phyloP scores from a whole-genome alignment of 2,888 invertebrate species.

The Gari tellinella region DNA sequence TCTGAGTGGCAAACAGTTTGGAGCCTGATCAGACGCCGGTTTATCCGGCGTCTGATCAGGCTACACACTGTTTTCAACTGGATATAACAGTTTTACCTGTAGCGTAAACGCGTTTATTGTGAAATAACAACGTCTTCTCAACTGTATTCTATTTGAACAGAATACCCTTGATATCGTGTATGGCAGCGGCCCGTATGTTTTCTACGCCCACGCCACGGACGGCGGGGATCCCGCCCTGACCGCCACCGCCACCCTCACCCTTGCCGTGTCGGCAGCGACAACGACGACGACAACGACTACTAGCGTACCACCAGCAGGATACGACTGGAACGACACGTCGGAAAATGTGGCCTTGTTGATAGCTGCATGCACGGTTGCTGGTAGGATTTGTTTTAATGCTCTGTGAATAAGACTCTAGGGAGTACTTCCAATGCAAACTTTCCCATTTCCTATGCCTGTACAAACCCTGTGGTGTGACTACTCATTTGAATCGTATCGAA shows the following conservation, averaged over 20 bases:
- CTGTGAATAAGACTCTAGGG: too few species aligned
- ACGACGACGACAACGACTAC: slow-evolving; percentile 48
- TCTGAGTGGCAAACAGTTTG: too few species aligned
- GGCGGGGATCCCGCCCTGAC: slow-evolving; percentile 35
- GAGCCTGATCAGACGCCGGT: too few species aligned
- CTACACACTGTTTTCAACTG: too few species aligned
- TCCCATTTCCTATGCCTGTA: too few species aligned
- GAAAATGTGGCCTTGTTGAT: slow-evolving; percentile 21
- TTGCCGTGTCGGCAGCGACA: slow-evolving; percentile 23
- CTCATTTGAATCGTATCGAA: too few species aligned
- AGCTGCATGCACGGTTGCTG: slow-evolving; percentile 14
- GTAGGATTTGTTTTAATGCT: slow-evolving; percentile 10
- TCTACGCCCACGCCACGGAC: slow-evolving; percentile 38
- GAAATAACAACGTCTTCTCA: too few species aligned
- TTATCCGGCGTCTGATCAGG: too few species aligned
- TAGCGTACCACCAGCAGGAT: slow-evolving; percentile 25
- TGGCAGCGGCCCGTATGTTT: slow-evolving; percentile 31
- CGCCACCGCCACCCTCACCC: slow-evolving; percentile 45
- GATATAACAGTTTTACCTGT: too few species aligned
- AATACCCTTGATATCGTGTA: slow-evolving; percentile 26
- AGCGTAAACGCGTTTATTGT: too few species aligned
- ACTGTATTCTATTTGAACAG: slow-evolving; percentile 13
- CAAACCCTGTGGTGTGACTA: too few species aligned
- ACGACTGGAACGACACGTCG: slow-evolving; percentile 16
- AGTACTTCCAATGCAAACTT: too few species aligned